Evolutionary conservation across 2,797 vertebrate genomes (phyloP), one percentile per base, ranked within the genome.

Genomic region (Semaprochilodus insignis): DNA sequence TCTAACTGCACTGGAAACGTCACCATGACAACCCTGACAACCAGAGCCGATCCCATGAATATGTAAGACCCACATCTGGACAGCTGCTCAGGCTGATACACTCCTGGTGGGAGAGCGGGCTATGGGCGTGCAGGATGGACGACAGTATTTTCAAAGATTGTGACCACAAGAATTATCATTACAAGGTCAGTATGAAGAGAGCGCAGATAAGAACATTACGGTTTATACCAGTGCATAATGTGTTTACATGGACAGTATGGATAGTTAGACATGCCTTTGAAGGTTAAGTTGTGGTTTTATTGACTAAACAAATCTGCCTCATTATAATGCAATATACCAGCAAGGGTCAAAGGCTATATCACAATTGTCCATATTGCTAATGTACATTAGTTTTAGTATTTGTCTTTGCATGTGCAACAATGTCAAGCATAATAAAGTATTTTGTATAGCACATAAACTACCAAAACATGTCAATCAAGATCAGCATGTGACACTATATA

Each of bases 21-120:
- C 87, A 88, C 87, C 87, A 88, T 88, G 85, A 86, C 87, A 88
- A 86, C 87, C 87, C 85, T 86, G 87, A 88, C 87, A 88, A 81
- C 83, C 84, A 72, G 67, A 67, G 83, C 81, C 70, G 72, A 71
- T n/a, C 55, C 51, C 81, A 86, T 88, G 85, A 88, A 88, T 88
- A 88, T 88, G 87, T 85, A 86, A 78, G 67, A 88, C 78, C 76
- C 87, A 86, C 87, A 88, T 86, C 87, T 88, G 87, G 87, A 86
- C 87, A 86, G 87, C 81, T 88, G 87, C 85, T 88, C 80, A 85
- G 81, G 72, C 83, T 75, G 86, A 86, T 77, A 81, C 75, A 80
- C 81, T 85, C 76, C 81, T 86, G 77, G 74, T 82, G 71, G 59
- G 62, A 81, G 75, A 65, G 60, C 21, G 27, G 55, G 54, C 74